Conservation (phyloP, 2,113 vertebrate species). For the Rhizomys pruinosus region DNA sequence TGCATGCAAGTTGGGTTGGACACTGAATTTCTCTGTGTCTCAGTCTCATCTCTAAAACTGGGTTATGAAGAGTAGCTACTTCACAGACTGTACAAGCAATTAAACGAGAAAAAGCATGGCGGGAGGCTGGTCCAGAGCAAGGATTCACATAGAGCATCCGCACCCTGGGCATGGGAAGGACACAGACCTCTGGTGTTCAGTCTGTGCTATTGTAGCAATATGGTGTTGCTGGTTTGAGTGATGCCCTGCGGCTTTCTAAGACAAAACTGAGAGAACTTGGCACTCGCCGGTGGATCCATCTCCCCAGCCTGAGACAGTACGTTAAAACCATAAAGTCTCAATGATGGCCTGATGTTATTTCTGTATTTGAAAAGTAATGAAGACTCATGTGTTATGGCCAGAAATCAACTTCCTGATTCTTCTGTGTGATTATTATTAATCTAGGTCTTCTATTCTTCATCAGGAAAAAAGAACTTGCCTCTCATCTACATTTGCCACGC, state of each 20-base stretch:
- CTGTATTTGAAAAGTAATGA: slow-evolving; percentile 20
- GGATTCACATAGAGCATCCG: too few species aligned
- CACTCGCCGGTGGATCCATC: neutral
- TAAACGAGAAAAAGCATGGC: neutral
- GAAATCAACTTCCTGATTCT: slow-evolving; percentile 8
- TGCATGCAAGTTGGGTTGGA: too few species aligned
- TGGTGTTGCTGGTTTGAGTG: neutral
- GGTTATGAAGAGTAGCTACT: neutral
- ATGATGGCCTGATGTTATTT: neutral
- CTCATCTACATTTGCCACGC: slow-evolving; percentile 67
- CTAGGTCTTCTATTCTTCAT: slow-evolving; percentile 49
- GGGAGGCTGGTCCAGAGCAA: neutral
- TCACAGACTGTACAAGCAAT: neutral
- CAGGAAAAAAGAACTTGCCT: slow-evolving; percentile 49
- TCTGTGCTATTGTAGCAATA: neutral
- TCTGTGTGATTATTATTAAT: slow-evolving; percentile 36
- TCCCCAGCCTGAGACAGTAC: neutral
- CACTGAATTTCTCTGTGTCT: neutral
- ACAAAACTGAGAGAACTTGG: neutral
- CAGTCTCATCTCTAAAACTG: neutral
- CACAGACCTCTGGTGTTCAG: neutral
- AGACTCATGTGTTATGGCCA: neutral
- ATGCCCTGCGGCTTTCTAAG: neutral
- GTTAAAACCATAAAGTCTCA: neutral
- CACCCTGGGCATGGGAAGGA: neutral